phyloP scores from a whole-genome alignment of 2,797 vertebrate genomes.

The Yasuhikotakia modesta region DNA sequence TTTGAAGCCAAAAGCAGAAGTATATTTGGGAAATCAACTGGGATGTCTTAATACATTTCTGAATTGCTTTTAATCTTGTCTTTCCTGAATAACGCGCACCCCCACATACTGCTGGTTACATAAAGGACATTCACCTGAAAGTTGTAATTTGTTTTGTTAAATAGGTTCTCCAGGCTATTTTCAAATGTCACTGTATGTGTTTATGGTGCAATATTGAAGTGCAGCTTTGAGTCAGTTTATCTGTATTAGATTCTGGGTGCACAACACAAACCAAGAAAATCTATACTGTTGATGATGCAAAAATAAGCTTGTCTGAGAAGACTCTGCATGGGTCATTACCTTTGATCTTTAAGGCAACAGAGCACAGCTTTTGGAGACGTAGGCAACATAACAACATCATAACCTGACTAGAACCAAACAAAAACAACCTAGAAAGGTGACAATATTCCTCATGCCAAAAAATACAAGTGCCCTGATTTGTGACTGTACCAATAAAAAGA shows the following conservation, averaged over 20 bases:
- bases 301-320: constrained; percentile 77
- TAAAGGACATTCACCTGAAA: not conserved
- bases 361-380: constrained; percentile 70
- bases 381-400: constrained; percentile 83
- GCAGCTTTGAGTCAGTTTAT: constrained; percentile 84
- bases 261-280: constrained; percentile 77
- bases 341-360: constrained; percentile 79
- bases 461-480: constrained; percentile 76
- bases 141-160: not conserved
- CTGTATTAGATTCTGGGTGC: constrained; percentile 85
- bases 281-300: constrained; percentile 86
- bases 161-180: not conserved
- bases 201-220: constrained; percentile 91
- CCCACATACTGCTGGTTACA: not conserved
- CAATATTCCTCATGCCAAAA: constrained; percentile 88
- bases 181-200: not conserved
- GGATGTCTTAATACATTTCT: not conserved
- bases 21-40: constrained; percentile 5
- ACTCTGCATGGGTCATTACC: constrained; percentile 77
- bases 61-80: not conserved
- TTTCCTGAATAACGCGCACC: not conserved
- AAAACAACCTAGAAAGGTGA: constrained; percentile 82
- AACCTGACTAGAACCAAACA: constrained; percentile 86
- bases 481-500: not conserved
- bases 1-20: not conserved